Base-by-base conservation (phyloP, 1,140 invertebrate genomes). In the Leptonema lineaticorne region DNA sequence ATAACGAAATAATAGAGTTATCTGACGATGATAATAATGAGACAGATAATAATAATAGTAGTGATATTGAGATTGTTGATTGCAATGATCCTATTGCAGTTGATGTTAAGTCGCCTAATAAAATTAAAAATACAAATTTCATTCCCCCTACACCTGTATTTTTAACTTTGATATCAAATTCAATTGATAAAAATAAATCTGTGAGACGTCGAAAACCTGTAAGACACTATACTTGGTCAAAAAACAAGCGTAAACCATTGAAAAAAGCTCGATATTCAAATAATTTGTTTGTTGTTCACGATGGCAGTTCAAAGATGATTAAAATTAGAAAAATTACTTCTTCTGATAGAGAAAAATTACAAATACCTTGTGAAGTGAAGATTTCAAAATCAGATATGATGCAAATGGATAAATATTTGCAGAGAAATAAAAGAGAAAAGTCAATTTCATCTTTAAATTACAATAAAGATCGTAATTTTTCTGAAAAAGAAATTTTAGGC, bases 31-130 rank as follows among this genome's bases (percentile, higher is more conserved):
- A 57, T 4, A n/a, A 53, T 9, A 16, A 30, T 11, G 57, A 18
- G 16, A 33, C 8, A 6, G 1, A 0, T 14, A 58, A 26, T 18
- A 27, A 27, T 22, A 58, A 18, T 37, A 16, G 28, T 30, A 64
- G 62, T 41, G 62, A 64, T 22, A 46, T 64, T 7, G 62, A 64
- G n/a, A 3, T 64, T 30, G 45, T 64, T 26, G 18, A n/a, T 3
- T 28, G 45, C 16, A 50, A 53, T 16, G 62, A 64, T 64, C 62
- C 62, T 8, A 64, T 64, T 4, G 62, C 62, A 2, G 22, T 62
- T 11, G 59, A 62, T 24, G 5, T 28, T 1, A 7, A 5, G 26
- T n/a, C 62, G 8, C 33, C 48, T n/a, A 20, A 20, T 20, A 11
- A 20, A 22, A 20, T 2, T 53, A 11, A 41, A 11, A 41, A 11